Conservation (phyloP, 2,797 vertebrate species). For the Melanotaenia parkinsoni region DNA sequence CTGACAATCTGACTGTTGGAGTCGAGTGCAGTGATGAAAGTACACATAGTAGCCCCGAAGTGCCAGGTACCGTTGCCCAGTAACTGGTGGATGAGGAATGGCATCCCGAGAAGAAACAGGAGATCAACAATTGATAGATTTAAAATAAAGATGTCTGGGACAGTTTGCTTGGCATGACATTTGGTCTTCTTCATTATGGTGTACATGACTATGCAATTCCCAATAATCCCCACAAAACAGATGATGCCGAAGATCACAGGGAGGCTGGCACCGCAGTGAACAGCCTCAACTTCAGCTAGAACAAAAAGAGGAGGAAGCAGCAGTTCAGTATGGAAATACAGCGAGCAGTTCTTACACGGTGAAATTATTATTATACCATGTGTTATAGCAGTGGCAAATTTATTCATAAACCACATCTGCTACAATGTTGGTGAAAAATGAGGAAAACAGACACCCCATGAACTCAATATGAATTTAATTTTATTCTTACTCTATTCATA, state of each 20-base stretch:
- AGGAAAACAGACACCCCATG: no score
- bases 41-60: conserved; percentile 87
- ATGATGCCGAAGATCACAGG: conserved; percentile 87
- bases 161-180: conserved; percentile 82
- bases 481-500: no score
- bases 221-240: conserved; percentile 86
- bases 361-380: no score
- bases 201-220: conserved; percentile 87
- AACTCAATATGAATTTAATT: no score
- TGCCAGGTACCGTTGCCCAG: conserved; percentile 88
- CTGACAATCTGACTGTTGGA: conserved; percentile 92
- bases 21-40: conserved; percentile 87
- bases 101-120: conserved; percentile 89
- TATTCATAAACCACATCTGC: no score
- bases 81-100: conserved; percentile 91
- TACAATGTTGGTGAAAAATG: no score
- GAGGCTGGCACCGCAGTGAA: conserved; percentile 81
- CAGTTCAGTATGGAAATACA: neutral
- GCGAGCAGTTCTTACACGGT: neutral
- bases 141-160: conserved; percentile 89
- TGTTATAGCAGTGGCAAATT: no score
- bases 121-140: conserved; percentile 88
- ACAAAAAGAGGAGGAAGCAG: conserved; percentile 34
- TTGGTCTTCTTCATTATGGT: conserved; percentile 89
- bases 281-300: conserved; percentile 58